Base-by-base conservation (phyloP, 2,888 invertebrate genomes). In the Troglohyphantes excavatus region DNA sequence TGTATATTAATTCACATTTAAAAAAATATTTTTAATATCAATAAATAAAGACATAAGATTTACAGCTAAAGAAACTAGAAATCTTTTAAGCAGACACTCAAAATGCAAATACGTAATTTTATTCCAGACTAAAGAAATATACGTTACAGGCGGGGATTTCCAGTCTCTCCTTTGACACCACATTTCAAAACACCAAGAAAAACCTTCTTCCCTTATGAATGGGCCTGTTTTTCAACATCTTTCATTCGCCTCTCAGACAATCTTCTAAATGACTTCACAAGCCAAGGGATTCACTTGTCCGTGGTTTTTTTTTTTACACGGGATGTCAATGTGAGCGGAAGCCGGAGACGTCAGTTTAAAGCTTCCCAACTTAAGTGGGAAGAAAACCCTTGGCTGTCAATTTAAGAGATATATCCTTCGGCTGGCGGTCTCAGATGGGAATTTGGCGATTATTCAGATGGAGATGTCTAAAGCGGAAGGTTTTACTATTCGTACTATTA, bases 371-470 rank as follows among this genome's bases (percentile, higher is more conserved):
- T 61, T 46, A 53, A 59, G 33, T 33, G 23, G 59, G 33, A 43
- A 65, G 26, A 59, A 83, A 83, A 65, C 83, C 83, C 53, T 43
- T 19, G 46, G 43, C 72, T 83, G 83, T 73, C 83, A 83, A 63
- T 83, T 83, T 83, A 83, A 83, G 59, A 61, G 83, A 83, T 83
- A 63, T 72, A 29, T 73, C 46, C 73, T 43, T 53, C 73, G 29
- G 73, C 29, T 29, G 23, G 19, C 19, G 39, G 61, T 63, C 26
- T 27, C 83, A 29, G 11, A 73, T 19, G 83, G 83, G 83, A 83
- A 5, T 73, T 83, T 65, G 83, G 27, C 61, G 83, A 83, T 83
- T 83, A 83, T 83, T 83, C 83, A 65, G 63, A 65, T 61, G 11
- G 72, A 63, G 43, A 73, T 43, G 53, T 53, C 53, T n/a, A n/a